Evolutionary conservation across 2,113 vertebrate genomes (phyloP).

Genomic region (Crotalus viridis): DNA sequence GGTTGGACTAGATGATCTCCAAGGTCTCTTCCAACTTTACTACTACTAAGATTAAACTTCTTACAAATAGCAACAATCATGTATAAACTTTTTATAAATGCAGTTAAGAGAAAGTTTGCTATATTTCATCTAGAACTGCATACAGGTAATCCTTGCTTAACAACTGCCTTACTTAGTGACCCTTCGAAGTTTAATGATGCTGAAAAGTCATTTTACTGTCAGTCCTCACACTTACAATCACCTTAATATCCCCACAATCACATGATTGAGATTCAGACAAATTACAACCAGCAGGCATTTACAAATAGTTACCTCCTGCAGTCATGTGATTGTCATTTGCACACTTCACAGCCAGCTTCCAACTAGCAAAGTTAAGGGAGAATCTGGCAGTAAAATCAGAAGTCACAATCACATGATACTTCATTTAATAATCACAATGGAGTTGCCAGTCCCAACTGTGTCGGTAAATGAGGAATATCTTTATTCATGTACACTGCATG

Average conservation of each 20-base stretch:
- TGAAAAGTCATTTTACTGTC: not conserved
- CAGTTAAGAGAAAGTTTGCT: not conserved
- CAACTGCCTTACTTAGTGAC: not conserved
- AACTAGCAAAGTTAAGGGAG: not conserved
- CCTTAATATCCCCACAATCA: not conserved
- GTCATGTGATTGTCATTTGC: not conserved
- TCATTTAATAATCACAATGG: not conserved
- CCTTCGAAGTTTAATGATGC: not conserved
- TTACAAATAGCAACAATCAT: not conserved
- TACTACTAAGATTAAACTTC: not conserved
- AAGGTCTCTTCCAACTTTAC: too few species aligned
- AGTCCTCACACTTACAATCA: not conserved
- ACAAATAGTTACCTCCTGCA: not conserved
- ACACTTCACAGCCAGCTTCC: not conserved
- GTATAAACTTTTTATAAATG: not conserved
- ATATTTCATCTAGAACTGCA: not conserved
- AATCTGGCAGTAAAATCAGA: not conserved
- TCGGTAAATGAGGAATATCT: not conserved
- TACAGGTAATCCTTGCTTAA: not conserved
- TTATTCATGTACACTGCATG: not conserved
- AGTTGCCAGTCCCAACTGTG: not conserved
- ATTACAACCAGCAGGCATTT: not conserved
- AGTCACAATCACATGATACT: not conserved
- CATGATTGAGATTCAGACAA: not conserved
- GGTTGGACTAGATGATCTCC: too few species aligned